Base-by-base conservation (phyloP, 2,888 invertebrate genomes). In the Sarcophaga caerulescens region DNA sequence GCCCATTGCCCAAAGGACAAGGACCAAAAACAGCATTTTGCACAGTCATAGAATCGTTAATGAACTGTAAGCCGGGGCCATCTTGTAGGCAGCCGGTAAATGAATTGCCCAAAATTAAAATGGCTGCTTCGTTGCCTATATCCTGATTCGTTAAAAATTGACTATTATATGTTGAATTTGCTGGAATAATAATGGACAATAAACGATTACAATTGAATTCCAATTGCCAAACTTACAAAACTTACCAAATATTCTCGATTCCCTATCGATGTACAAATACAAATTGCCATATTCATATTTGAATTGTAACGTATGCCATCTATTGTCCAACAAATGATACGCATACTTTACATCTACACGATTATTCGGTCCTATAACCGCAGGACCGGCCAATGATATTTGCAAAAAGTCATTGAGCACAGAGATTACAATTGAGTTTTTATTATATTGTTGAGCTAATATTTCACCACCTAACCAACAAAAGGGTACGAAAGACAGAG, bases 31-130 rank as follows among this genome's bases (percentile, higher is more conserved):
- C 93, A 2, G 96, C 96, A 90, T 96, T 96, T 89, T 95, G 94
- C 74, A 94, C 94, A 89, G 95, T 94, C 88, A 96, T 94, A 81
- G 95, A 93, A 87, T 94, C 94, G 21, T 94, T 93, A 91, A 96
- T 95, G 93, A 97, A 97, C 90, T 96, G 95, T 62, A 98, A 94
- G 87, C 97, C 96, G n/a, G 97, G 97, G 0, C 97, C 97, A 94
- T 97, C 97, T 89, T 96, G 94, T 85, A 98, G 94, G 93, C 98
- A 98, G 87, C 97, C 98, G 90, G 95, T 95, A 94, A 97, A 97
- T 89, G 96, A 95, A 92, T 96, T 96, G 70, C 97, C 97, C 86
- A 98, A 95, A 88, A 96, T 95, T 89, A 97, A 94, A 87, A 96
- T 95, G 35, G 96, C 96, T 88, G 96, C 96, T 89, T 95, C 95